phyloP scores from a whole-genome alignment of 2,113 vertebrate species.

The Misgurnus mizolepis region DNA sequence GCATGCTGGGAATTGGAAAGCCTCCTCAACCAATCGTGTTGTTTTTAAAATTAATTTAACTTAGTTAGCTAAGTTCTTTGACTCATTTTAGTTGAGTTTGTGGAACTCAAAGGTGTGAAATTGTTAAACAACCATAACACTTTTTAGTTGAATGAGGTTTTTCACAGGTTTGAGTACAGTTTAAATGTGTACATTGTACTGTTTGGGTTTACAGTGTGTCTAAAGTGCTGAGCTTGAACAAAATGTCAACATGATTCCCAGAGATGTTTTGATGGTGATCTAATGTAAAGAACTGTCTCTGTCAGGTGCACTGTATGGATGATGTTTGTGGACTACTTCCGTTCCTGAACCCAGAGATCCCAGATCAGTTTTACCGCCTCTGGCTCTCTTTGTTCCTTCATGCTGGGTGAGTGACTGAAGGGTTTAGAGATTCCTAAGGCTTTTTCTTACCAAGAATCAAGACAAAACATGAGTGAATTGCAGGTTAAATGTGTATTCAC shows the following conservation, averaged over 20 bases:
- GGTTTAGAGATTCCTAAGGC: no score
- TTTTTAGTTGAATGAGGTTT: no score
- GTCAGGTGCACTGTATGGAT: constrained; percentile 97
- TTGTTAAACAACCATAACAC: no score
- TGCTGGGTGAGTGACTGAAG: constrained; percentile 81
- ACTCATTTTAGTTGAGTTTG: no score
- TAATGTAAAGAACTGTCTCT: constrained; percentile 11
- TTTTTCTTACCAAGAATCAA: background rate
- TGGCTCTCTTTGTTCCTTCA: constrained; percentile 98
- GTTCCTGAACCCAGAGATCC: constrained; percentile 96
- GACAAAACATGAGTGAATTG: background rate
- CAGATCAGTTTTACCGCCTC: constrained; percentile 98
- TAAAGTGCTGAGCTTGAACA: background rate
- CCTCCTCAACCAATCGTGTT: no score
- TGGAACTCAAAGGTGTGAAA: no score
- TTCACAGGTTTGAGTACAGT: no score
- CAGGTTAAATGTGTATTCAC: background rate
- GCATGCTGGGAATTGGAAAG: no score
- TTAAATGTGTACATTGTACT: no score
- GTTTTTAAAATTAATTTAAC: no score
- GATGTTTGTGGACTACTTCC: constrained; percentile 96
- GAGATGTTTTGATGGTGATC: background rate
- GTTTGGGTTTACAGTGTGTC: no score
- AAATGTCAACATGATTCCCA: background rate
- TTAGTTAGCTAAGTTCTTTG: no score